Evolutionary conservation across 2,888 invertebrate species (phyloP), one percentile per base, ranked within the genome.

Genomic region (Hyppa rectilinea): DNA sequence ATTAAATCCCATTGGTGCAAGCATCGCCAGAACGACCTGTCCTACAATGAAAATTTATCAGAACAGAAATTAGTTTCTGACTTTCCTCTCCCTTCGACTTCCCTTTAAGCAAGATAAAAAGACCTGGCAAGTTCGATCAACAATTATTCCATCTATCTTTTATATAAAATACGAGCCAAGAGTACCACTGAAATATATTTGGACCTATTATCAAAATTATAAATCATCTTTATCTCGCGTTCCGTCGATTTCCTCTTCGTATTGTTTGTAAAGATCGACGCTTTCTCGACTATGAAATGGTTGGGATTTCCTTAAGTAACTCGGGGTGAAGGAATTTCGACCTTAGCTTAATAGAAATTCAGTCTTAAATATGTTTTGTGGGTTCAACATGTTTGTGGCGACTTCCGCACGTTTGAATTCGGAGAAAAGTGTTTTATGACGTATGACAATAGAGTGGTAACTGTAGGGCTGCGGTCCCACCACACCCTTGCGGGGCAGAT

Each of bases 221-320:
- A 87, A 87, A 87, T 89, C 91, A 90, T 88, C 87, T 90, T 89
- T 91, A 90, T 91, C 90, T 90, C 76, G 81, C 81, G 81, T 87
- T 90, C 89, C 85, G 87, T 86, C 88, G 87, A 90, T 83, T 84
- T 73, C 78, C 64, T 80, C 56, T 45, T 53, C 49, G 66, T 58
- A 71, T 83, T 83, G 80, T 83, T 82, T 86, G 85, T 60, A 68
- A 72, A 82, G 72, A 83, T 80, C 80, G 75, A 77, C 78, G 80
- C 79, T 86, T 84, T 85, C 82, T 84, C 81, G 82, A 81, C 81
- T 84, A 78, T 65, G 75, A 78, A 85, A 82, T 83, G 79, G 73
- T 71, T 66, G 47, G 36, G 77, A 80, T 82, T 79, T 81, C 55
- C 82, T 76, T 17, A 31, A 45, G 38, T 17, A 49, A 14, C 4